phyloP scores from a whole-genome alignment of 2,888 invertebrate species.

The Tineola bisselliella region DNA sequence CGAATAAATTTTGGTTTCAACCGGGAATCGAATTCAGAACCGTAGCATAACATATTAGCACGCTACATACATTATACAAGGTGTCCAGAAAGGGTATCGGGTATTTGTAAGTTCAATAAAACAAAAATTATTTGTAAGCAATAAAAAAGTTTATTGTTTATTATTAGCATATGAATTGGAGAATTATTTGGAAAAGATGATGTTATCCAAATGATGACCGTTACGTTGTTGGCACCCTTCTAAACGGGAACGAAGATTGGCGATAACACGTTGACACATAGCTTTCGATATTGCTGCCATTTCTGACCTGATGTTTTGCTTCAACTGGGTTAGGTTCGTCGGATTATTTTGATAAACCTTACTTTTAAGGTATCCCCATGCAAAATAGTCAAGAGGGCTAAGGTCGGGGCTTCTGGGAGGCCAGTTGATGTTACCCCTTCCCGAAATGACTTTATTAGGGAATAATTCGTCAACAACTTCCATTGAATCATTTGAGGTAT shows the following conservation, averaged over 20 bases:
- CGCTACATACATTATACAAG: too few relatives aligned
- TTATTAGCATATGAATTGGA: background rate
- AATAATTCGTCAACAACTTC: conserved; percentile 15
- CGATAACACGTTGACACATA: conserved; percentile 19
- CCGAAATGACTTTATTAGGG: conserved; percentile 17
- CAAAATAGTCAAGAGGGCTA: conserved; percentile 14
- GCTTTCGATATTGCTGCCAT: conserved; percentile 20
- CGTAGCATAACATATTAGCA: too few relatives aligned
- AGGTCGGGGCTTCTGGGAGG: conserved; percentile 16
- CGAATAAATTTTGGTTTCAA: too few relatives aligned
- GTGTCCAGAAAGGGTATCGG: conserved; percentile 15
- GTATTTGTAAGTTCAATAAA: conserved; percentile 15
- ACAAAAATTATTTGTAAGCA: conserved; percentile 15
- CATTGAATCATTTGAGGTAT: conserved; percentile 18
- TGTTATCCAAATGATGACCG: conserved; percentile 18
- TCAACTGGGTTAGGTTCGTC: conserved; percentile 18
- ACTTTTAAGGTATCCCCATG: conserved; percentile 12
- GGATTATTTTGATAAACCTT: background rate
- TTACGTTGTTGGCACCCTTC: conserved; percentile 19
- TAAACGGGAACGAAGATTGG: conserved; percentile 19
- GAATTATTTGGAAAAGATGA: conserved; percentile 18
- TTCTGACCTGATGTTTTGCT: conserved; percentile 18
- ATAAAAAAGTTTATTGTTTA: conserved; percentile 15
- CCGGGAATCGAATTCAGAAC: too few relatives aligned
- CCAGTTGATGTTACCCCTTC: conserved; percentile 17